A percentile compares a stretch with the other conserved stretches of the same genome.
phyloP scores from a whole-genome alignment of 2,888 invertebrate species.

The Marronus borbonicus region DNA sequence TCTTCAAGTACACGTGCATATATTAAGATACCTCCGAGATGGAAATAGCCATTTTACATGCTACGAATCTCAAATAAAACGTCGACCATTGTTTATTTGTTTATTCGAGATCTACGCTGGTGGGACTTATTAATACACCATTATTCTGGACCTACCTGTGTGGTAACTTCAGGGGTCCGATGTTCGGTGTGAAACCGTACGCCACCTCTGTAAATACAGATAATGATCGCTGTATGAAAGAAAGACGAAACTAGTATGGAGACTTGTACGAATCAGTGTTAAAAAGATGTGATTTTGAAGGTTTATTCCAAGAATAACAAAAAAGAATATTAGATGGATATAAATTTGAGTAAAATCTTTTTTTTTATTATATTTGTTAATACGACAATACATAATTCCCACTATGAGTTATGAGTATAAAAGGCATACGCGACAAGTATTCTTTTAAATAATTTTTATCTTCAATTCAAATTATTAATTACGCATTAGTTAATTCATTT shows the following conservation, averaged over 20 bases:
- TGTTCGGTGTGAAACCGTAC: slow-evolving; percentile 24
- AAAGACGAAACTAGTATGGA: too few relatives aligned
- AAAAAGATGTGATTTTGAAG: too few relatives aligned
- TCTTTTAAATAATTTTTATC: too few relatives aligned
- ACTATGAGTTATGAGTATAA: too few relatives aligned
- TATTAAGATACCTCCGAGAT: not conserved
- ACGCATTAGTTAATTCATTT: too few relatives aligned
- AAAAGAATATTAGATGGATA: too few relatives aligned
- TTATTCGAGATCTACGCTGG: slow-evolving; percentile 43
- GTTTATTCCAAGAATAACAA: too few relatives aligned
- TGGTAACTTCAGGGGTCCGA: slow-evolving; percentile 46
- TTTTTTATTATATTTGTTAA: too few relatives aligned
- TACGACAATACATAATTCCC: too few relatives aligned
- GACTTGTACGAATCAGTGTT: not conserved
- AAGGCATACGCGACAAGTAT: too few relatives aligned
- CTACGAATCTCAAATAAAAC: slow-evolving; percentile 3
- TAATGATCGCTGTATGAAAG: not conserved
- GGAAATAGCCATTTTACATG: not conserved
- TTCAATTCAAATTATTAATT: too few relatives aligned
- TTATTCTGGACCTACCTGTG: slow-evolving; percentile 48
- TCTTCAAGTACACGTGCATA: not conserved
- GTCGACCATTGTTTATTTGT: slow-evolving; percentile 27
- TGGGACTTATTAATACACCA: slow-evolving; percentile 50
- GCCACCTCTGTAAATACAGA: slow-evolving; percentile 15
- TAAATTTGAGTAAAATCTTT: too few relatives aligned